phyloP scores from a whole-genome alignment of 2,888 invertebrate species.

The Tinea pellionella region DNA sequence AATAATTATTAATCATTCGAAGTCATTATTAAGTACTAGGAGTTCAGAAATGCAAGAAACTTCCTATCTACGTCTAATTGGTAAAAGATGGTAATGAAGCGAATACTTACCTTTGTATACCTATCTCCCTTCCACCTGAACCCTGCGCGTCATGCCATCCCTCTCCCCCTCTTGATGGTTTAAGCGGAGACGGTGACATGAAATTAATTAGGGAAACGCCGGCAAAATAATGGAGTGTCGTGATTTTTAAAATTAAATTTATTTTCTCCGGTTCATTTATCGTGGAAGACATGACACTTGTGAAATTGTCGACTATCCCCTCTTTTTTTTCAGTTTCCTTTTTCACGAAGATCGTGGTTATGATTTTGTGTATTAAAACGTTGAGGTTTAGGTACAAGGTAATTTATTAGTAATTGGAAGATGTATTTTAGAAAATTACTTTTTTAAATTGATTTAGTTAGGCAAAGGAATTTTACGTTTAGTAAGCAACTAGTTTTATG shows the following conservation, averaged over 20 bases:
- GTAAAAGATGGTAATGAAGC: constrained; percentile 64
- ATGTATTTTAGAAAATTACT: too few species aligned
- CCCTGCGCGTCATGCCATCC: constrained; percentile 23
- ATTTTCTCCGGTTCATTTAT: constrained; percentile 67
- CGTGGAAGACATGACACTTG: constrained; percentile 63
- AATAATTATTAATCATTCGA: constrained; percentile 9
- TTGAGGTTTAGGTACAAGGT: too few species aligned
- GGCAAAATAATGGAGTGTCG: constrained; percentile 62
- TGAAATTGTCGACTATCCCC: constrained; percentile 54
- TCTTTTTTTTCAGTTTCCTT: background rate
- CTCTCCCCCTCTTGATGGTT: constrained; percentile 42
- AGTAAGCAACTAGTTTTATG: too few species aligned
- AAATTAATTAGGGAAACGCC: constrained; percentile 67
- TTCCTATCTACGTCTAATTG: constrained; percentile 59
- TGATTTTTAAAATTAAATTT: constrained; percentile 68
- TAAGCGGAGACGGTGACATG: constrained; percentile 55
- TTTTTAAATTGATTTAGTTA: too few species aligned
- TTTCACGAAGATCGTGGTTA: background rate
- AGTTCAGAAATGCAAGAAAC: constrained; percentile 34
- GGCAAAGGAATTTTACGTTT: too few species aligned
- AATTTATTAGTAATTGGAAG: too few species aligned
- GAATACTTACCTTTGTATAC: constrained; percentile 44
- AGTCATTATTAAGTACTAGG: constrained; percentile 12
- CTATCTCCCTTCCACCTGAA: constrained; percentile 28
- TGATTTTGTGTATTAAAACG: background rate